Percentiles rank a stretch among this genome's conserved stretches.
Conservation (phyloP, 1,140 invertebrate genomes). For the Pararge aegeria region DNA sequence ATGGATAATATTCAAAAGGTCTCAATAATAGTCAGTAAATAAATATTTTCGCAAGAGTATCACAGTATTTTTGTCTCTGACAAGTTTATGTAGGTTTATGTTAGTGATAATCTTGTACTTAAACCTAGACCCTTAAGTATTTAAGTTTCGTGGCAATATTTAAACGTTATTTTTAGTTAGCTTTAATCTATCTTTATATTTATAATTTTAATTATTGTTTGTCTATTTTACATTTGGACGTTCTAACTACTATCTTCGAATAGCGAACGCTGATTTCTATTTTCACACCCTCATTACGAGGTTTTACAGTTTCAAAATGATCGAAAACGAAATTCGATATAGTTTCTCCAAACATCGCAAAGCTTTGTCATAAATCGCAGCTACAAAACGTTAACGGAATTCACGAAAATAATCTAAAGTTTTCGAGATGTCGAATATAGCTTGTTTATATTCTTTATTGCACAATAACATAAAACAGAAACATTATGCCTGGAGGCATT, state of each 20-base stretch:
- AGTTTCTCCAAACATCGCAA: too few species aligned
- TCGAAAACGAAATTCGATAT: too few species aligned
- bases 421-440: too few species aligned
- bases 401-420: too few species aligned
- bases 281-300: not conserved
- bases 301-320: too few species aligned
- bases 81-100: conserved; percentile 35
- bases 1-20: conserved; percentile 19
- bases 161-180: conserved; percentile 51
- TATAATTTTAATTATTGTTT: conserved; percentile 24
- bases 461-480: too few species aligned
- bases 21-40: conserved; percentile 33
- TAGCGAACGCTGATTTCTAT: too few species aligned
- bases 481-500: too few species aligned
- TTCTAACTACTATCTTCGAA: not conserved
- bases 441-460: too few species aligned
- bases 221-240: conserved; percentile 28
- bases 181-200: conserved; percentile 58
- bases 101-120: conserved; percentile 51
- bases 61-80: conserved; percentile 44
- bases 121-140: conserved; percentile 33
- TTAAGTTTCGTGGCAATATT: conserved; percentile 47
- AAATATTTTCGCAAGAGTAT: conserved; percentile 31
- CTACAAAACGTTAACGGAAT: too few species aligned
- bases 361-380: too few species aligned